Evolutionary conservation across 1,140 invertebrate genomes (phyloP).

Genomic region (Euwallacea similis): DNA sequence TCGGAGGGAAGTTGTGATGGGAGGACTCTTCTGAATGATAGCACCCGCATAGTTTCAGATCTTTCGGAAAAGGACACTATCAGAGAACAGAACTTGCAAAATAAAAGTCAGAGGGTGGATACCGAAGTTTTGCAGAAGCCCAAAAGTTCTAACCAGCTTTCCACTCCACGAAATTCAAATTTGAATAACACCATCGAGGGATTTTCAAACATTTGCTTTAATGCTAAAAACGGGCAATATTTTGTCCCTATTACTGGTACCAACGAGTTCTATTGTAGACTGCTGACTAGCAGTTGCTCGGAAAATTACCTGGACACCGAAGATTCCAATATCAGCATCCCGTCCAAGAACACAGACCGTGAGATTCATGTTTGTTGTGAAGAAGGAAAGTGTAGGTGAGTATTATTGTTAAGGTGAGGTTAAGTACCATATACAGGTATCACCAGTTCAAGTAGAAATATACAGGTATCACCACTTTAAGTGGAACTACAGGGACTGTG

Average conservation of each 20-base stretch:
- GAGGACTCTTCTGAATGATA: conserved; percentile 33
- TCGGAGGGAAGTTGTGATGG: conserved; percentile 26
- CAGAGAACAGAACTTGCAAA: not conserved
- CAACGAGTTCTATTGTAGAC: conserved; percentile 20
- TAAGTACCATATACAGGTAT: too few relatives aligned
- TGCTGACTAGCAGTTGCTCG: conserved; percentile 31
- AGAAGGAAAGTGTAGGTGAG: conserved; percentile 19
- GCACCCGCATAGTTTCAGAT: conserved; percentile 28
- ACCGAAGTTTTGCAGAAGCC: not conserved
- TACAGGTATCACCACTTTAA: too few relatives aligned
- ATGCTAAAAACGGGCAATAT: conserved; percentile 1
- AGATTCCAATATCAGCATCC: conserved; percentile 12
- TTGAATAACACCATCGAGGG: conserved; percentile 30
- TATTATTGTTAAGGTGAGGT: not conserved
- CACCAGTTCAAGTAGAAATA: too few relatives aligned
- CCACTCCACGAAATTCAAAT: conserved; percentile 9
- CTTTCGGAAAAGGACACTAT: conserved; percentile 15
- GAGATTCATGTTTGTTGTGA: not conserved
- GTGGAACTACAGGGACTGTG: too few relatives aligned
- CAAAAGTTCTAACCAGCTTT: conserved; percentile 17
- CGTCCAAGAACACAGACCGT: conserved; percentile 1
- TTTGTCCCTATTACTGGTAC: conserved; percentile 19
- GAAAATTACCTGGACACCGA: conserved; percentile 25
- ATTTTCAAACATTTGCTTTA: conserved; percentile 2
- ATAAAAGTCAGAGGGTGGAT: not conserved